Evolutionary conservation across 2,113 vertebrate species (phyloP).

Genomic region (Ptilonorhynchus violaceus): DNA sequence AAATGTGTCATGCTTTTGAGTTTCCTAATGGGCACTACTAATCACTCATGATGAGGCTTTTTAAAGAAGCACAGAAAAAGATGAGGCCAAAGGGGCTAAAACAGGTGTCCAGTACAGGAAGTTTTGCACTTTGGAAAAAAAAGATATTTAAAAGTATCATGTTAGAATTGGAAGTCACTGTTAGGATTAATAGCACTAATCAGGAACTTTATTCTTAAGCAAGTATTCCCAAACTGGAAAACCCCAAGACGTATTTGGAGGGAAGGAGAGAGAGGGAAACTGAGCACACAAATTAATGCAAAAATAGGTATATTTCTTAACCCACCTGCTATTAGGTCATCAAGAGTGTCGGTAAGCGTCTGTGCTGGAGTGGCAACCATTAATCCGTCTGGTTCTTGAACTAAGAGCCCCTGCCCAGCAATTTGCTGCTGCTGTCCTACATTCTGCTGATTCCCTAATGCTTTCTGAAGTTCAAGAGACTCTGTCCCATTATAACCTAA

Average conservation of each 20-base stretch:
- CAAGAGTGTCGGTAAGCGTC: slow-evolving; percentile 98
- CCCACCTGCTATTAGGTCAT: slow-evolving; percentile 98
- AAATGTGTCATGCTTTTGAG: not conserved
- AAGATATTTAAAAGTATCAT: not conserved
- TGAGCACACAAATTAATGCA: slow-evolving; percentile 68
- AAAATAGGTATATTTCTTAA: slow-evolving; percentile 77
- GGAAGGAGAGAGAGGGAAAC: slow-evolving; percentile 56
- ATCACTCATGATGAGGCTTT: not conserved
- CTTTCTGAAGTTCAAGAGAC: slow-evolving; percentile 91
- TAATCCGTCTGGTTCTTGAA: slow-evolving; percentile 89
- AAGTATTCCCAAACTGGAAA: slow-evolving; percentile 67
- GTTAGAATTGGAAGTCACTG: slow-evolving; percentile 53
- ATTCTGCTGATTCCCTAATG: slow-evolving; percentile 84
- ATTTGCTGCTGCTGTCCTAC: slow-evolving; percentile 87
- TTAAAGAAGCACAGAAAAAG: slow-evolving; percentile 36
- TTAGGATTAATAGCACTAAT: slow-evolving; percentile 62
- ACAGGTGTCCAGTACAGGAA: slow-evolving; percentile 46
- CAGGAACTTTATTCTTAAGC: slow-evolving; percentile 62
- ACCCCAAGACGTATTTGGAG: slow-evolving; percentile 59
- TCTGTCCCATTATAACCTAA: slow-evolving; percentile 86
- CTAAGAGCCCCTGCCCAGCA: slow-evolving; percentile 87
- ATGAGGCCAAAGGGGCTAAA: slow-evolving; percentile 31
- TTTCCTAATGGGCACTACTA: not conserved
- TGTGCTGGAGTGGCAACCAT: slow-evolving; percentile 92
- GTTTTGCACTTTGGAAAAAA: slow-evolving; percentile 29